phyloP scores from a whole-genome alignment of 2,888 invertebrate genomes.

The Macrosiphum euphorbiae region DNA sequence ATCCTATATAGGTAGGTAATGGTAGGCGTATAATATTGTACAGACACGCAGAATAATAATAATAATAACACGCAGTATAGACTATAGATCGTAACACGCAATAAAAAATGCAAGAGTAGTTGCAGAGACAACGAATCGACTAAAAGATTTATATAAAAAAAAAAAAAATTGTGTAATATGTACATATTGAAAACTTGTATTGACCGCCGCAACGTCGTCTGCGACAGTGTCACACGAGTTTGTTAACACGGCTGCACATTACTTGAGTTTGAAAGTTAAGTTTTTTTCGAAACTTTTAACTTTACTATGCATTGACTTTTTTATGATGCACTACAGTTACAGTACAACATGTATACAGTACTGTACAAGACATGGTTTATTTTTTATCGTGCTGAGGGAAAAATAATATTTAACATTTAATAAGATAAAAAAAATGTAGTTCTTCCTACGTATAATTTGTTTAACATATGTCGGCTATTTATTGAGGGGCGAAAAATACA shows the following conservation, averaged over 20 bases:
- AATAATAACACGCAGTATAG: neutral
- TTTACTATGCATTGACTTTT: neutral
- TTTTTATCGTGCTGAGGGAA: neutral
- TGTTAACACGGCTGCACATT: neutral
- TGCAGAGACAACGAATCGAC: neutral
- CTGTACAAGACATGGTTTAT: neutral
- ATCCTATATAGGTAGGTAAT: neutral
- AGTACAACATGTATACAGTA: neutral
- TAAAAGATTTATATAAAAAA: neutral
- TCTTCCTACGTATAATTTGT: neutral
- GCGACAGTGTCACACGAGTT: neutral
- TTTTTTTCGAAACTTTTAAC: neutral
- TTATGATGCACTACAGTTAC: neutral
- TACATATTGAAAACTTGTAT: neutral
- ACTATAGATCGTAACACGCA: neutral
- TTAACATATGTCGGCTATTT: neutral
- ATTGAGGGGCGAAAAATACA: neutral
- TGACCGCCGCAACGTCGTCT: neutral
- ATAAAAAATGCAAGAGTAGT: neutral
- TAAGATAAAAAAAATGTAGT: neutral
- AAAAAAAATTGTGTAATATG: neutral
- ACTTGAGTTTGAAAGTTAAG: neutral
- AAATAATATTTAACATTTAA: neutral
- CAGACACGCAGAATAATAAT: neutral
- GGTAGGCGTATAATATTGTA: neutral